Conservation (phyloP, 2,797 vertebrate species). For the Psittacula derbiana region DNA sequence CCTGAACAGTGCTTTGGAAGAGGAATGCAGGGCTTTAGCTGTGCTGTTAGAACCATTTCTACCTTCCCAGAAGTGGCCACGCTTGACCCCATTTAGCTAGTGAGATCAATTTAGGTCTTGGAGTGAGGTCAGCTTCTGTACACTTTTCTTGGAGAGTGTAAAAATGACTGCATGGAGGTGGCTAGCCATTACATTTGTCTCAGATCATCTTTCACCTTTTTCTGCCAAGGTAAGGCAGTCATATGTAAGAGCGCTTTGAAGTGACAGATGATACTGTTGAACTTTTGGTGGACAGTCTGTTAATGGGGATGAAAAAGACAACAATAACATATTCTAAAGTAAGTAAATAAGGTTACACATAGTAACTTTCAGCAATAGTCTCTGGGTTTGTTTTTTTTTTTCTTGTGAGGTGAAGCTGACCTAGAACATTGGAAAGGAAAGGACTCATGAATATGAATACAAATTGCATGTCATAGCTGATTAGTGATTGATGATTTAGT, state of each 20-base stretch:
- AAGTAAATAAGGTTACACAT: not conserved
- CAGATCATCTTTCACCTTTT: constrained; percentile 16
- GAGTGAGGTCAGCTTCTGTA: not conserved
- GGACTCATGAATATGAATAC: constrained; percentile 29
- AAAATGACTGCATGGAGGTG: not conserved
- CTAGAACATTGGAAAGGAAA: constrained; percentile 5
- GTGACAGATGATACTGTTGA: constrained; percentile 20
- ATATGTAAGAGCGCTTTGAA: constrained; percentile 2
- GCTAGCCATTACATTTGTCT: not conserved
- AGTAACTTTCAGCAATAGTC: not conserved
- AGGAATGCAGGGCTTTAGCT: not conserved
- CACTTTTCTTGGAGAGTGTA: not conserved
- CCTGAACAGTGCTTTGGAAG: not conserved
- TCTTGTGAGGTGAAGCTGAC: not conserved
- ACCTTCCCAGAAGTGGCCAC: not conserved
- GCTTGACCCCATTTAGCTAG: constrained; percentile 11
- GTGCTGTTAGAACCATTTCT: not conserved
- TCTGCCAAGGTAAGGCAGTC: not conserved
- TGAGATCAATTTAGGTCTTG: constrained; percentile 35
- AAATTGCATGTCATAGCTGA: constrained; percentile 4
- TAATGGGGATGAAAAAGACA: not conserved
- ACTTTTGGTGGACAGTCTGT: constrained; percentile 1
- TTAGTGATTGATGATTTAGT: constrained; percentile 35
- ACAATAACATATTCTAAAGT: not conserved
- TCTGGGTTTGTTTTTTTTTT: not conserved